A percentile compares a stretch with the other conserved stretches of the same genome.
Conservation (phyloP, 2,797 vertebrate species). For the Chaetophractus vellerosus region DNA sequence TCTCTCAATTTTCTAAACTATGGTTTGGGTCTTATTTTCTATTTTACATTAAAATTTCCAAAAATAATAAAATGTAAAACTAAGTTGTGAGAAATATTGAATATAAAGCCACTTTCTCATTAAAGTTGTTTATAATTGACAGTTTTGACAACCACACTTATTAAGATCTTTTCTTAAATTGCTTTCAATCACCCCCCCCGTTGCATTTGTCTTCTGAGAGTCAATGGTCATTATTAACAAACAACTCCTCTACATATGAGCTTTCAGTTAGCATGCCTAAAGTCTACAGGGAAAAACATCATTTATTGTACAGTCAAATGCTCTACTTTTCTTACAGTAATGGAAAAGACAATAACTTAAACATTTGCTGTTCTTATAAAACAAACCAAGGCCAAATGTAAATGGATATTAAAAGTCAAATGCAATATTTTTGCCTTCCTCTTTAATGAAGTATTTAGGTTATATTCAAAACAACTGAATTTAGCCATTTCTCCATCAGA, state of each 20-base stretch:
- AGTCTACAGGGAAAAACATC: not conserved
- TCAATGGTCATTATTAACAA: not conserved
- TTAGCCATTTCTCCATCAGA: not conserved
- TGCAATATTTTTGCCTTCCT: not conserved
- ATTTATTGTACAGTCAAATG: not conserved
- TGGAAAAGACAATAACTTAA: not conserved
- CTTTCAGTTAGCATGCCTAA: not conserved
- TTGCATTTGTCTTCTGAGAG: not conserved
- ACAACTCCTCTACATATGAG: not conserved
- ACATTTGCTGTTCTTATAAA: not conserved
- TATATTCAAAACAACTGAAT: not conserved
- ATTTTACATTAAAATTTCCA: no score
- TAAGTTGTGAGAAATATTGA: no score
- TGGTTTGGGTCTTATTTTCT: no score
- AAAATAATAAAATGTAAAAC: no score
- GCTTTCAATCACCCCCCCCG: not conserved
- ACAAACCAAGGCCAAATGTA: not conserved
- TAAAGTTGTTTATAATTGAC: not conserved
- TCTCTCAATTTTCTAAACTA: no score
- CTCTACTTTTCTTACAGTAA: not conserved
- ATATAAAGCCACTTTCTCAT: no score
- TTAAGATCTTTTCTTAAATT: not conserved
- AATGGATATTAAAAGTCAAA: not conserved
- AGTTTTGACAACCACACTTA: not conserved
- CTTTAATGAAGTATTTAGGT: not conserved